Evolutionary conservation across 2,797 vertebrate species (phyloP).

Genomic region (Lutjanus campechanus): DNA sequence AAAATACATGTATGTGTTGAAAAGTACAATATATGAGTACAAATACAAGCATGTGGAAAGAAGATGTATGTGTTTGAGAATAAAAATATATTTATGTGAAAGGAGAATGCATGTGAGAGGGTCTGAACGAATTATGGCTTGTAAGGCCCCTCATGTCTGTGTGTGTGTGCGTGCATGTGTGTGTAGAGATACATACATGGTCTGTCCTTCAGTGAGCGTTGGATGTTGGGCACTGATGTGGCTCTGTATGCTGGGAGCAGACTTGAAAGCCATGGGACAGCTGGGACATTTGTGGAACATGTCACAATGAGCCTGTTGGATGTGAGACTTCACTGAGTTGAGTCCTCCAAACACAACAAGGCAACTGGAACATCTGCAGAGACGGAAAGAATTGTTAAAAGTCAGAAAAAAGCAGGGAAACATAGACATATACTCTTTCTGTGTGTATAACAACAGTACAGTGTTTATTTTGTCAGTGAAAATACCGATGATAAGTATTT

Average conservation of each 20-base stretch:
- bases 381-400: neutral
- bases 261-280: conserved; percentile 99
- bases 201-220: conserved; percentile 86
- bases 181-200: conserved; percentile 84
- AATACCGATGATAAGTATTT: no score
- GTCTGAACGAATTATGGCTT: no score
- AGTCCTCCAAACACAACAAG: conserved; percentile 95
- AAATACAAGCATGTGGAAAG: no score
- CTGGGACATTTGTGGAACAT: conserved; percentile 98
- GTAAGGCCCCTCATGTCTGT: neutral
- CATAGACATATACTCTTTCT: no score
- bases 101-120: no score
- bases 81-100: no score
- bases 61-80: no score
- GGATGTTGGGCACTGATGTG: conserved; percentile 94
- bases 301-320: conserved; percentile 96
- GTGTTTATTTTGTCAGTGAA: no score
- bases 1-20: no score
- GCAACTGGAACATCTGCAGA: conserved; percentile 93
- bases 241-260: conserved; percentile 91
- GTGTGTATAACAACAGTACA: neutral
- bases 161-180: neutral
- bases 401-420: neutral
- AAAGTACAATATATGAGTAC: no score
- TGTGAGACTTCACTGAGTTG: conserved; percentile 96